Evolutionary conservation across 2,797 vertebrate genomes (phyloP).

Genomic region (Melanotaenia nigrans): DNA sequence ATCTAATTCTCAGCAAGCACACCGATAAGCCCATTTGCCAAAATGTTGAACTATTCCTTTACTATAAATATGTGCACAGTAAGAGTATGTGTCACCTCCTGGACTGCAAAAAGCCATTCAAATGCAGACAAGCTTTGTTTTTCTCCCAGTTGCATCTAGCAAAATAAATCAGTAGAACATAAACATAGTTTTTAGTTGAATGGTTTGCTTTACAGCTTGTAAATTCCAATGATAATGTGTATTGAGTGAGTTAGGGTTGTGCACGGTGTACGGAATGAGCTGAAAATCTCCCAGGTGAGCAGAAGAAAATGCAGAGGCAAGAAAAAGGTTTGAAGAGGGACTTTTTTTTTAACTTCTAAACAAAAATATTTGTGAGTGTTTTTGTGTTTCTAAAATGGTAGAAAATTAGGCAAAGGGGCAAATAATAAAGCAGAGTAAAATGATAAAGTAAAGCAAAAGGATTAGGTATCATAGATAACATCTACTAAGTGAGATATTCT

Average conservation of each 20-base stretch:
- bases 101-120: background rate
- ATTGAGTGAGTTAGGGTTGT: conserved; percentile 20
- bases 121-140: background rate
- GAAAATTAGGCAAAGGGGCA: conserved; percentile 7
- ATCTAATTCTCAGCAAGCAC: background rate
- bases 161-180: conserved; percentile 32
- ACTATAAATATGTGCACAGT: background rate
- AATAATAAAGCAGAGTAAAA: conserved; percentile 1
- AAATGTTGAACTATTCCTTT: conserved; percentile 5
- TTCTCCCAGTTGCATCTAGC: background rate
- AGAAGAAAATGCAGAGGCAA: conserved; percentile 23
- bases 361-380: background rate
- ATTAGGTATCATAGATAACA: conserved; percentile 16
- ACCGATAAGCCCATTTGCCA: background rate
- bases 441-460: conserved; percentile 2
- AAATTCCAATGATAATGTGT: conserved; percentile 32
- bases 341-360: conserved; percentile 23
- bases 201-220: conserved; percentile 16
- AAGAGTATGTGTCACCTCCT: background rate
- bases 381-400: conserved; percentile 20
- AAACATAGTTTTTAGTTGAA: conserved; percentile 18
- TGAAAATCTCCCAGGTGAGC: conserved; percentile 23
- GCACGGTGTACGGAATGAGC: conserved; percentile 41
- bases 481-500: conserved; percentile 17
- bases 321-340: conserved; percentile 28